Evolutionary conservation across 1,140 invertebrate species (phyloP), one percentile per base, ranked within the genome.

Genomic region (Pseudomyrmex pallidus): DNA sequence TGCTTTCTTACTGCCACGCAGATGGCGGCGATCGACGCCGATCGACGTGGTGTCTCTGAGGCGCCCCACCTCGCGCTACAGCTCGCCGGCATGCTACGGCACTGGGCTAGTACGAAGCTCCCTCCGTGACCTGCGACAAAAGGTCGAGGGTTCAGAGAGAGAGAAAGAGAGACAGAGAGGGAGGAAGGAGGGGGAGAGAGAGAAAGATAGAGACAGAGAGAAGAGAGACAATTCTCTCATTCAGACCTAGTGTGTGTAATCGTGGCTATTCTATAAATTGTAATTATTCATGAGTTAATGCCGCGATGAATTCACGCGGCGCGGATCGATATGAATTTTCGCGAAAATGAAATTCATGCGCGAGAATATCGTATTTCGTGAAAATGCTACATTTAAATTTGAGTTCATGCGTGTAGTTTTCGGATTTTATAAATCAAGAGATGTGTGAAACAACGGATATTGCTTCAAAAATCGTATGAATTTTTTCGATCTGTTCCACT

Each of bases 31-130:
- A 74, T 80, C 87, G 88, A 90, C 91, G 90, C 87, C 89, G 89
- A 89, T 90, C 90, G 90, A 90, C 90, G 90, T 85, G 87, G 87
- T 87, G 84, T 90, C 90, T 89, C 89, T 87, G 89, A 89, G 87
- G 85, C 88, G 84, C 89, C 86, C 86, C 87, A 88, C 88, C 92
- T 89, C 72, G 87, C 74, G 73, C 72, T 90, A 84, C 88, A 88
- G 90, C 88, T 88, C 86, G 90, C 89, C 90, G 91, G 90, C 92
- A 93, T 93, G 92, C 92, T 93, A 92, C 91, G 92, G 91, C 82
- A 87, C 91, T 90, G 77, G 64, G 67, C 89, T 90, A 70, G 66
- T 83, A 74, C 86, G 82, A 84, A 82, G 84, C 82, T 82, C 83
- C 86, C 85, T 88, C 87, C 83, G 82, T 85, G 89, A 88, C 82